Percentiles rank a stretch among this genome's conserved stretches.
Conservation (phyloP, 2,797 vertebrate species). For the Diplodus puntazzo region DNA sequence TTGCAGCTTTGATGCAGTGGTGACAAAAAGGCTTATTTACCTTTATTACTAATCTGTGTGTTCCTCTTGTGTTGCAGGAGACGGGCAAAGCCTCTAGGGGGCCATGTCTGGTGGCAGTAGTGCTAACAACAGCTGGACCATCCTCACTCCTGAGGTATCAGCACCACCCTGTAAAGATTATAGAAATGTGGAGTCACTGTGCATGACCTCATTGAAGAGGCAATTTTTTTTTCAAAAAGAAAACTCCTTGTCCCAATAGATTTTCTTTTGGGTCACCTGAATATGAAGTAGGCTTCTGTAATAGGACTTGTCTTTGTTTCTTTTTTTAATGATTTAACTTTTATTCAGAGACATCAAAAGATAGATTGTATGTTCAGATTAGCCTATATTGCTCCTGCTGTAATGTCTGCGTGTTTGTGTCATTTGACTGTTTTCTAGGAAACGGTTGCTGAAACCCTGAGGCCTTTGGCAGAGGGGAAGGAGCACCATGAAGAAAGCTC, state of each 20-base stretch:
- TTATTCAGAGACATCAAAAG: slow-evolving; percentile 3
- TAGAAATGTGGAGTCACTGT: slow-evolving; percentile 2
- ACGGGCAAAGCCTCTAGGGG: slow-evolving; percentile 72
- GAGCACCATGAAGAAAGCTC: slow-evolving; percentile 63
- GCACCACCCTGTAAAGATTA: slow-evolving; percentile 11
- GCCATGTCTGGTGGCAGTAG: slow-evolving; percentile 87
- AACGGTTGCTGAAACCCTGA: slow-evolving; percentile 76
- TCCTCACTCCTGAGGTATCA: slow-evolving; percentile 88
- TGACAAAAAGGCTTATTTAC: neutral
- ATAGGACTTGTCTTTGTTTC: slow-evolving; percentile 34
- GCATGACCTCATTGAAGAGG: slow-evolving; percentile 48
- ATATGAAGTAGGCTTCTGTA: slow-evolving; percentile 59
- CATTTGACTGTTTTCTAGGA: slow-evolving; percentile 56
- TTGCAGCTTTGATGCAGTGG: neutral
- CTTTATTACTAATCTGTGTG: slow-evolving; percentile 4
- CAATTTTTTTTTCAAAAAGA: slow-evolving; percentile 29
- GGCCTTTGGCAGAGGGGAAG: slow-evolving; percentile 66
- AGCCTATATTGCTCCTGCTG: neutral
- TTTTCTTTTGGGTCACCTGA: slow-evolving; percentile 69
- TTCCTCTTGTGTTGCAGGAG: slow-evolving; percentile 76
- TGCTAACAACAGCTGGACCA: slow-evolving; percentile 89
- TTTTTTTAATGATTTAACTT: slow-evolving; percentile 17
- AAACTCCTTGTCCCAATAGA: slow-evolving; percentile 46
- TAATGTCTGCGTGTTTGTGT: neutral
- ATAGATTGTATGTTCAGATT: neutral